Evolutionary conservation across 2,888 invertebrate species (phyloP), one percentile per base, ranked within the genome.

Genomic region (Colostygia pectinataria): DNA sequence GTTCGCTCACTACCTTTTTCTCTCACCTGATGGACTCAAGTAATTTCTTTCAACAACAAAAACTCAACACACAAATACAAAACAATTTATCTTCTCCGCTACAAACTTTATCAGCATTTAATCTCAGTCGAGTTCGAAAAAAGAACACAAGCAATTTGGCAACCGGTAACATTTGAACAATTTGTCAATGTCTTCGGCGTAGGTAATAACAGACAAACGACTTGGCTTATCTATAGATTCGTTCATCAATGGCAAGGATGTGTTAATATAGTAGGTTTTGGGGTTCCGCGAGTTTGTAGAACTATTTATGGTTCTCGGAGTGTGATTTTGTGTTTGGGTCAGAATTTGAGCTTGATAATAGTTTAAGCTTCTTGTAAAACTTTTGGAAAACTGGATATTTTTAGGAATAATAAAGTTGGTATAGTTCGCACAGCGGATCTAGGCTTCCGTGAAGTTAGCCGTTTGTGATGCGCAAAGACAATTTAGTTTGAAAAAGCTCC

Each of bases 141-240:
- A 53, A 65, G 66, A 74, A 76, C 67, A 72, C 56, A 50, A 20
- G 20, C 60, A 68, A 74, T 74, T 76, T 74, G 65, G 68, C 79
- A 73, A 66, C 33, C 7, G 10, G 66, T 61, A 66, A 71, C 65
- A 67, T 68, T 64, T 59, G 61, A 63, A 62, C 71, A 68, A 73
- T 81, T 74, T 74, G 63, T 71, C 74, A 74, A 74, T 47, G 74
- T 74, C 73, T 48, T 51, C 47, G 59, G 55, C 55, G 55, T 52
- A 63, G 64, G 33, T 74, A 74, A 77, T 77, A 75, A 71, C 66
- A 64, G 74, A 80, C 76, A 80, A 80, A 82, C 77, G 74, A 57
- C 66, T 75, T 80, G 67, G 72, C 68, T 71, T 78, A 80, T 79
- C 80, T 71, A 68, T 74, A 63, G 69, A 71, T 72, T 71, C 61